Evolutionary conservation across 2,113 vertebrate species (phyloP).

Genomic region (Aplodontia rufa): DNA sequence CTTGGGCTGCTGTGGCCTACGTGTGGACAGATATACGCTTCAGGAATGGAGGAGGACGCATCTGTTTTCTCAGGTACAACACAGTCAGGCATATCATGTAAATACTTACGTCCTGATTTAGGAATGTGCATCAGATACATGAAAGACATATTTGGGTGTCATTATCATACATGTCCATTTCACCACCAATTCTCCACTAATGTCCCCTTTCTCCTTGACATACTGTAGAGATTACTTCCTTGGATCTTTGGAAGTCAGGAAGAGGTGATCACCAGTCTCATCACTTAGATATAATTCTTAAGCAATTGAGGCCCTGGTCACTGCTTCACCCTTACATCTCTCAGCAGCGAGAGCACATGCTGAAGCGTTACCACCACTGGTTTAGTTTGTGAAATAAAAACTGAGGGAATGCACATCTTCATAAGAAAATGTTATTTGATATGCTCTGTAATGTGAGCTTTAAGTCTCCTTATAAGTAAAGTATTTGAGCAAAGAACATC

Average conservation of each 20-base stretch:
- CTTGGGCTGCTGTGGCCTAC: fast-evolving
- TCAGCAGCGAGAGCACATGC: neutral
- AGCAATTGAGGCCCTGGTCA: too few species aligned
- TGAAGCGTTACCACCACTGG: neutral
- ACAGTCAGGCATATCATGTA: too few species aligned
- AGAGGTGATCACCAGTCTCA: too few species aligned
- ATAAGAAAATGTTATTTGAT: neutral
- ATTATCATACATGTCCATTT: neutral
- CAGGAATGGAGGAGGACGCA: neutral
- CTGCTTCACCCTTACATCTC: too few species aligned
- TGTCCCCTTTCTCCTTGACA: neutral
- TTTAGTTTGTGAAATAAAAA: neutral
- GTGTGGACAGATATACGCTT: too few species aligned
- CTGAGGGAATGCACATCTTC: neutral
- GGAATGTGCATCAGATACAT: neutral
- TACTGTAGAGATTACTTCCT: too few species aligned
- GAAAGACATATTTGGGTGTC: neutral
- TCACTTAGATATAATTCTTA: too few species aligned
- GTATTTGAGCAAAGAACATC: neutral
- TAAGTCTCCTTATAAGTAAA: neutral
- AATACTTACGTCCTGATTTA: too few species aligned
- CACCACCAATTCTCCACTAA: neutral
- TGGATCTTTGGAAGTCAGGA: too few species aligned
- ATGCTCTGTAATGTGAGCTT: neutral
- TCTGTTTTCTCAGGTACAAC: too few species aligned